Percentiles rank a stretch among this genome's conserved stretches.
Conservation (phyloP, 2,113 vertebrate genomes). For the Eudyptes chrysolophus region DNA sequence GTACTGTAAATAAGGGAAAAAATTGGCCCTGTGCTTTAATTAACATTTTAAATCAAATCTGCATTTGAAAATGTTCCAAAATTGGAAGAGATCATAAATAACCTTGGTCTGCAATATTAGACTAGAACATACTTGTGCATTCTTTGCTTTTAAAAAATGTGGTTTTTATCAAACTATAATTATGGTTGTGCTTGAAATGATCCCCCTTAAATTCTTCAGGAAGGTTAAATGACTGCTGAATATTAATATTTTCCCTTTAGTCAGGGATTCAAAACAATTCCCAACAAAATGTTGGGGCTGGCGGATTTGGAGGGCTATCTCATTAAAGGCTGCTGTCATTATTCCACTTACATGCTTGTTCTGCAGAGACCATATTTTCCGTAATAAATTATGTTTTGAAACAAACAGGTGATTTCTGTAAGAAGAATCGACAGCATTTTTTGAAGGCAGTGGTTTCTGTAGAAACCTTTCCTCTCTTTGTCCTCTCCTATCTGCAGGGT, state of each 20-base stretch:
- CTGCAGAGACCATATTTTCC: conserved; percentile 1
- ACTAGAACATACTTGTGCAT: conserved; percentile 9
- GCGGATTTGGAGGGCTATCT: not conserved
- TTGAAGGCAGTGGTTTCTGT: conserved; percentile 74
- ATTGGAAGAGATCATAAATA: conserved; percentile 56
- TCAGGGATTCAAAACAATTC: not conserved
- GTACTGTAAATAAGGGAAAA: conserved; percentile 44
- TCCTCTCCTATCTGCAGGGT: conserved; percentile 85
- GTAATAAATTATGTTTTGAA: conserved; percentile 80
- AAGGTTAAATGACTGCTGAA: conserved; percentile 48
- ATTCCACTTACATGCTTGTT: not conserved
- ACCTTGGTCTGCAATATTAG: conserved; percentile 47
- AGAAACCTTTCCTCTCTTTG: conserved; percentile 80
- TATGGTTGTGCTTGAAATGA: not conserved
- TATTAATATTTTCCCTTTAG: conserved; percentile 47
- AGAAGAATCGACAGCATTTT: conserved; percentile 75
- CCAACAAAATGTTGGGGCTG: not conserved
- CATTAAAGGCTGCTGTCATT: conserved; percentile 23
- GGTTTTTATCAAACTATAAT: not conserved
- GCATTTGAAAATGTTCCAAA: conserved; percentile 60
- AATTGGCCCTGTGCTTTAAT: conserved; percentile 62
- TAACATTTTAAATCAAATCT: conserved; percentile 69
- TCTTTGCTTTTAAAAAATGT: not conserved
- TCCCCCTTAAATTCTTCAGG: conserved; percentile 28
- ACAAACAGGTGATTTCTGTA: conserved; percentile 82